Evolutionary conservation across 2,888 invertebrate species (phyloP).

Genomic region (Caenorhabditis sp.): DNA sequence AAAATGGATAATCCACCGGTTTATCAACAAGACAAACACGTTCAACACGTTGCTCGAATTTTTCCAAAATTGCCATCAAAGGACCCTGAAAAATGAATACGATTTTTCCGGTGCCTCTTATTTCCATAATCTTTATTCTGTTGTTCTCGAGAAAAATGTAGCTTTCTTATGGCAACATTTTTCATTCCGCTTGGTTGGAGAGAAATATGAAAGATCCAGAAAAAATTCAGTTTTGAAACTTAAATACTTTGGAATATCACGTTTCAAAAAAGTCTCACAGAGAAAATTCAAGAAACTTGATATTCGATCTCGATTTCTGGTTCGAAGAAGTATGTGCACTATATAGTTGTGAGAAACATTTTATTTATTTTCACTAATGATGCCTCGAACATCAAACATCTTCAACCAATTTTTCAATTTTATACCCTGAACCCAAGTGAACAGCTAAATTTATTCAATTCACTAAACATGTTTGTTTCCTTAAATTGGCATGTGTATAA

Average conservation of each 20-base stretch:
- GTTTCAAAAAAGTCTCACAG: not conserved
- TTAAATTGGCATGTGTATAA: too few species aligned
- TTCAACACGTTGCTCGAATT: slow-evolving; percentile 66
- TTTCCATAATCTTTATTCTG: not conserved
- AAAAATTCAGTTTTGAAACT: not conserved
- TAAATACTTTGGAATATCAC: not conserved
- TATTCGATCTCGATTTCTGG: not conserved
- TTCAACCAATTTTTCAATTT: too few species aligned
- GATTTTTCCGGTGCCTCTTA: not conserved
- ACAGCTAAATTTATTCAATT: too few species aligned
- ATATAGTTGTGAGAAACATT: too few species aligned
- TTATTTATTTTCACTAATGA: too few species aligned
- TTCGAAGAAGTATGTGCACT: too few species aligned
- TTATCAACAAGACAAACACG: slow-evolving; percentile 70
- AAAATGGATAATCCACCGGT: slow-evolving; percentile 70
- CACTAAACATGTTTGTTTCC: too few species aligned
- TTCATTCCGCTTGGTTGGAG: not conserved
- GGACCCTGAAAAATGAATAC: slow-evolving; percentile 53
- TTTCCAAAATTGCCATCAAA: slow-evolving; percentile 59
- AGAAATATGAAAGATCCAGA: not conserved
- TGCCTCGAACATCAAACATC: too few species aligned
- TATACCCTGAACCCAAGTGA: too few species aligned
- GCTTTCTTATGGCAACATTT: not conserved
- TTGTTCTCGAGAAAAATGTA: too few species aligned
- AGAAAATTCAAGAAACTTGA: not conserved